Evolutionary conservation across 2,113 vertebrate genomes (phyloP).

Genomic region (Uropsilus gracilis): DNA sequence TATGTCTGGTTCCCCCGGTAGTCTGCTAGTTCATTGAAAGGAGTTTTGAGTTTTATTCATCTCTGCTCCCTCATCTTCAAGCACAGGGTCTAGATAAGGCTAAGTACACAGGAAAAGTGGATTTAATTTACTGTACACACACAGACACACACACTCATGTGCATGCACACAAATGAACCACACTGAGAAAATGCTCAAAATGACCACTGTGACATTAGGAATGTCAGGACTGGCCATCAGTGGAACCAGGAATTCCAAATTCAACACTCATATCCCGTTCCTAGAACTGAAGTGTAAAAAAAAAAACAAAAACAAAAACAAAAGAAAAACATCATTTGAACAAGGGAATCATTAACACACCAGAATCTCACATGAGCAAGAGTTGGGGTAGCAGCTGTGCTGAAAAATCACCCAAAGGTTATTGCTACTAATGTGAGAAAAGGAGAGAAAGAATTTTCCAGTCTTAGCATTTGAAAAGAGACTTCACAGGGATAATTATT

Average conservation of each 20-base stretch:
- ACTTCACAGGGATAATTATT: slow-evolving; percentile 53
- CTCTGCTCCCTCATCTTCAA: background rate
- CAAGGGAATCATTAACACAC: background rate
- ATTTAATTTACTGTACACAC: background rate
- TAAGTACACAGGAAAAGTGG: background rate
- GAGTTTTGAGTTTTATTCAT: background rate
- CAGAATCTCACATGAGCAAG: background rate
- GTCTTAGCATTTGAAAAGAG: slow-evolving; percentile 47
- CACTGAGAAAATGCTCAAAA: background rate
- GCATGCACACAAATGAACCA: background rate
- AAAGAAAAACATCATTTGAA: background rate
- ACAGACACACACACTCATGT: background rate
- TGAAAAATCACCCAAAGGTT: slow-evolving; percentile 52
- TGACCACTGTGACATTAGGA: background rate
- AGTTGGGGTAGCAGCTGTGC: slow-evolving; percentile 39
- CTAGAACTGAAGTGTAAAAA: background rate
- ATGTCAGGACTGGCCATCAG: background rate
- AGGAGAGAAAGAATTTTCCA: slow-evolving; percentile 21
- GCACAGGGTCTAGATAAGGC: background rate
- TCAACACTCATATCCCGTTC: background rate
- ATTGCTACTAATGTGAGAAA: slow-evolving; percentile 36
- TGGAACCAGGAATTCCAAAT: background rate
- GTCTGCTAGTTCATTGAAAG: background rate
- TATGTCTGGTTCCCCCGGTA: background rate
- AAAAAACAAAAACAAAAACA: too few relatives aligned